phyloP scores from a whole-genome alignment of 2,113 vertebrate species.

The Heterotilapia buettikoferi region DNA sequence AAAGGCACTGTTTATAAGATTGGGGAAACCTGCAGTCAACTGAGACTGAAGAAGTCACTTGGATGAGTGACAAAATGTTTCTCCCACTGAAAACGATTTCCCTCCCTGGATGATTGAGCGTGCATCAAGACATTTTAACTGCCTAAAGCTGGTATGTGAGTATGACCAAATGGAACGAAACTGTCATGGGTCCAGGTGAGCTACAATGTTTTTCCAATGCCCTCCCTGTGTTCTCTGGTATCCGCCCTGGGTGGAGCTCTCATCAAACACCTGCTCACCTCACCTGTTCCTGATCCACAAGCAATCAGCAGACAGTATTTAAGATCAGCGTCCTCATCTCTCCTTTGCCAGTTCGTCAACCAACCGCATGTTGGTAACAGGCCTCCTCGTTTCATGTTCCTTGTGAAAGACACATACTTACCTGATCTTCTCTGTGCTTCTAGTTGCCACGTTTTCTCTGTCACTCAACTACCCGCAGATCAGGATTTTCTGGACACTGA shows the following conservation, averaged over 20 bases:
- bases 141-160: neutral
- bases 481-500: neutral
- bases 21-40: neutral
- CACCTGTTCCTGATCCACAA: neutral
- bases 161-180: neutral
- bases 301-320: neutral
- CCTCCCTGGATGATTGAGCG: neutral
- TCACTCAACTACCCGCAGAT: neutral
- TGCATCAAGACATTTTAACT: neutral
- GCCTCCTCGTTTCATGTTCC: neutral
- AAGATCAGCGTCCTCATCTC: neutral
- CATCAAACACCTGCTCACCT: neutral
- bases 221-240: neutral
- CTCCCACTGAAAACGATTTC: neutral
- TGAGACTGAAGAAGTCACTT: neutral
- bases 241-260: neutral
- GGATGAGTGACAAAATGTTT: neutral
- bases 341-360: neutral
- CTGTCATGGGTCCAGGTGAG: neutral
- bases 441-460: neutral
- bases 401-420: neutral
- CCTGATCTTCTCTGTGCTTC: neutral
- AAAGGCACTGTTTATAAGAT: neutral
- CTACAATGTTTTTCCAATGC: neutral
- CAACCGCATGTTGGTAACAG: neutral